phyloP scores from a whole-genome alignment of 1,140 invertebrate species.

The Drosophila punjabiensis region DNA sequence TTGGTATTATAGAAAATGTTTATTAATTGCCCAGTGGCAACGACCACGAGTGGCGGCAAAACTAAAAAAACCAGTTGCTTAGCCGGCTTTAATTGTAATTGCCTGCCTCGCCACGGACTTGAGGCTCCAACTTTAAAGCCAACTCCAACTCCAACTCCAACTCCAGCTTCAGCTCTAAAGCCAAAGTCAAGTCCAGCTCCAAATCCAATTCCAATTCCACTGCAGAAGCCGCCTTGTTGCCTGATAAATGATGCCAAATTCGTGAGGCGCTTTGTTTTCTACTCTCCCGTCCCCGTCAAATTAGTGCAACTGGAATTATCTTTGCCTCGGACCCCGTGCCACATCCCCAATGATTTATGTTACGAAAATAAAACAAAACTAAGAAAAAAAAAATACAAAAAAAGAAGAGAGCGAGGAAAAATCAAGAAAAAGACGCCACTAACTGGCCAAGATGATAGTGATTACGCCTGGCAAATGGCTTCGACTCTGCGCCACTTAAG shows the following conservation, averaged over 20 bases:
- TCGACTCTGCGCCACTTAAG: conserved; percentile 24
- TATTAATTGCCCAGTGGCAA: conserved; percentile 67
- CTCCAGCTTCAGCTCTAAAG: no score
- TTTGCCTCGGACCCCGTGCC: background rate
- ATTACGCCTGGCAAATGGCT: conserved; percentile 49
- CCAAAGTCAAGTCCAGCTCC: background rate
- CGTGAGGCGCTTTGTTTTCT: conserved; percentile 75
- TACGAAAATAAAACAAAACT: conserved; percentile 20
- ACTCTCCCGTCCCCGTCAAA: conserved; percentile 56
- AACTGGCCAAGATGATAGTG: conserved; percentile 38
- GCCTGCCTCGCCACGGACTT: conserved; percentile 20
- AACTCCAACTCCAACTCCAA: conserved; percentile 30
- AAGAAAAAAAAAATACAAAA: background rate
- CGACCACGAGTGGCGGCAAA: conserved; percentile 25
- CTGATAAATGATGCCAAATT: conserved; percentile 80
- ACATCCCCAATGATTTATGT: conserved; percentile 65
- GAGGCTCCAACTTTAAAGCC: conserved; percentile 4
- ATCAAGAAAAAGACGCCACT: conserved; percentile 11
- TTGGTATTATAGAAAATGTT: conserved; percentile 54
- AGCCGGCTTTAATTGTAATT: conserved; percentile 58
- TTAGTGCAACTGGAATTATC: conserved; percentile 58
- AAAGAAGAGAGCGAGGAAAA: background rate
- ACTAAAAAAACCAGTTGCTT: conserved; percentile 54
- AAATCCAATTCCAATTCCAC: conserved; percentile 29
- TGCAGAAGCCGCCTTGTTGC: conserved; percentile 34